Evolutionary conservation across 2,888 invertebrate species (phyloP), one percentile per base, ranked within the genome.

Genomic region (Drosophila incognita): DNA sequence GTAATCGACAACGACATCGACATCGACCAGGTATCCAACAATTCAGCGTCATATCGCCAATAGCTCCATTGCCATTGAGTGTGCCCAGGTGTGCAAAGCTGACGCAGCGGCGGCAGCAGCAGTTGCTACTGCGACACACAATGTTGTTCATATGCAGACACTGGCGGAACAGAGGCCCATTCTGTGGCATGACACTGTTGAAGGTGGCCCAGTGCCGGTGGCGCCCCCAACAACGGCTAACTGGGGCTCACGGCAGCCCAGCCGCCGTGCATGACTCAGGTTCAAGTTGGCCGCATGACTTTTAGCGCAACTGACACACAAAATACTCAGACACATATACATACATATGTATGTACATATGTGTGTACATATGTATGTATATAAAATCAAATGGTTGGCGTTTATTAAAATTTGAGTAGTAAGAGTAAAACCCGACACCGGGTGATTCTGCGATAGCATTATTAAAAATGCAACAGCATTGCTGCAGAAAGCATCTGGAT

Each of bases 231-330:
- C 65, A 60, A 38, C 54, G 11, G 27, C 36, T 54, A 38, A 56
- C 56, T 38, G 38, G 53, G 53, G 54, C 74, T 29, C 54, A 56
- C 73, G 51, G 33, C 60, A 62, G 31, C 58, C n/a, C 31, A 53
- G 66, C 54, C 46, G 72, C 49, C 59, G 53, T 69, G 90, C 89
- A 90, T 89, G 89, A 89, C 89, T 89, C 89, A 89, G 89, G 89
- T 90, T 89, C 89, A 89, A 89, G 89, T 89, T 91, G 79, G 81
- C 79, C 73, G 81, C 82, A 71, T 79, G 79, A 80, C 79, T 81
- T 78, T 77, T 74, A 74, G 68, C 74, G 68, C 78, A 64, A 64
- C 76, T 87, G 80, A 80, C 87, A 84, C 80, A 86, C 85, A 87
- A 83, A 72, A 51, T n/a, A 48, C 18, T 29, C 35, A 35, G 24